Base-by-base conservation (phyloP, 2,888 invertebrate genomes). In the Pterobdella sp. region DNA sequence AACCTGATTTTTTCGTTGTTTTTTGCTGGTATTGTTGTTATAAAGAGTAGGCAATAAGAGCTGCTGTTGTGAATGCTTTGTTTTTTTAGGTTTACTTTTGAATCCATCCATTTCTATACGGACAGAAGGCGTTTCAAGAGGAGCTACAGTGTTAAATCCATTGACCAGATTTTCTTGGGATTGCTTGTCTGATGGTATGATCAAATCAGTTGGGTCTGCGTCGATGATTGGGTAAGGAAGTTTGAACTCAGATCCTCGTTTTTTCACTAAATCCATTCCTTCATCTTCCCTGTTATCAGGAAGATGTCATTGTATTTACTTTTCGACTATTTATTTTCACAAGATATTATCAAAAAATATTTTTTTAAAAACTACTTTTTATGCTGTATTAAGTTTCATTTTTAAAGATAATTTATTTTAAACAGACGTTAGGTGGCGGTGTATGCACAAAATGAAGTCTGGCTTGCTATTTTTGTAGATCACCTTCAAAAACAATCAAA, bases 391-490 rank as follows among this genome's bases (percentile, higher is more conserved):
- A 64, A 64, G n/a, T 64, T 64, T 64, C n/a, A 4, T 64, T 64
- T 64, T n/a, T 64, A 29, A 14, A 31, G 64, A 64, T 31, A 66
- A 7, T 4, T 66, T 66, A 14, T 56, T 26, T 18, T n/a, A 14
- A 1, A 88, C 91, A 89, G 85, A 94, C 98, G 97, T 97, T 68
- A 99, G 88, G 75, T 97, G 94, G 77, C 98, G 88, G 86, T 99
- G 98, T 64, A 97, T 98, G 85, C 95, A 94, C 80, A 97, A 95
- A 77, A 98, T 95, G 84, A 96, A 96, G 84, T 99, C 98, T 0
- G 97, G 96, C 84, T 98, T 98, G 77, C 96, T 96, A 85, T 97
- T 98, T 86, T 98, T 98, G 87, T 97, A 98, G 79, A 97, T 94
- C 78, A 98, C 88, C 78, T 56, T 4, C 60, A 4, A 56, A 56